phyloP scores from a whole-genome alignment of 35 echinoderm and acorn worm species.

The Patiria miniata region DNA sequence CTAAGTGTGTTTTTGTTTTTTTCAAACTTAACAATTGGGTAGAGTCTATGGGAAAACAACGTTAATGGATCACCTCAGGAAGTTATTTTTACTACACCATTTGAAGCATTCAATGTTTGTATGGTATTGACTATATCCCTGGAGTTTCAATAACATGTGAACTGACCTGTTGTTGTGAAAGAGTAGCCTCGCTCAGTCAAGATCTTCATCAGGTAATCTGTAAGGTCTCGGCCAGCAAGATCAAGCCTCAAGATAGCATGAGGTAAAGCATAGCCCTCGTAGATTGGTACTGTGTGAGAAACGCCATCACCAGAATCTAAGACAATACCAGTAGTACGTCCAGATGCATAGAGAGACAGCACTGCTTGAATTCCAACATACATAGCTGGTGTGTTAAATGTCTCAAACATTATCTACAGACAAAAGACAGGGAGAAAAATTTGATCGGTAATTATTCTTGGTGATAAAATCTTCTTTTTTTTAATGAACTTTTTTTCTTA shows the following conservation, averaged over 20 bases:
- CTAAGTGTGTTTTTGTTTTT: too few species aligned
- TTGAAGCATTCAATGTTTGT: too few species aligned
- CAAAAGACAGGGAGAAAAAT: too few species aligned
- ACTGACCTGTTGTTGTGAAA: constrained; percentile 87
- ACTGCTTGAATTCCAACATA: constrained; percentile 88
- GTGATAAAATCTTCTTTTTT: too few species aligned
- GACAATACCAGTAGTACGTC: constrained; percentile 74
- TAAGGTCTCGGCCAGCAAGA: constrained; percentile 83
- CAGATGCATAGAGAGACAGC: constrained; percentile 81
- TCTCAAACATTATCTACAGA: constrained; percentile 88
- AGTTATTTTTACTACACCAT: too few species aligned
- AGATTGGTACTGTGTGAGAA: constrained; percentile 79
- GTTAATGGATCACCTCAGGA: too few species aligned
- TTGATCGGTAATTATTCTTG: too few species aligned
- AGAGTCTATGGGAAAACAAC: too few species aligned
- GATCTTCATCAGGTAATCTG: constrained; percentile 94
- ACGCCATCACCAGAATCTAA: constrained; percentile 79
- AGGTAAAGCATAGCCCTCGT: constrained; percentile 86
- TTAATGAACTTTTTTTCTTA: too few species aligned
- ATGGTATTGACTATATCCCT: too few species aligned
- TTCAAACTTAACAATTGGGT: too few species aligned
- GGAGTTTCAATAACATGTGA: too few species aligned
- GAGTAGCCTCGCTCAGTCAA: constrained; percentile 90
- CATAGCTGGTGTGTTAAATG: constrained; percentile 87
- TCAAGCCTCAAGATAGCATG: constrained; percentile 86